Conservation (phyloP, 2,888 invertebrate genomes). For the Malachius bipustulatus region DNA sequence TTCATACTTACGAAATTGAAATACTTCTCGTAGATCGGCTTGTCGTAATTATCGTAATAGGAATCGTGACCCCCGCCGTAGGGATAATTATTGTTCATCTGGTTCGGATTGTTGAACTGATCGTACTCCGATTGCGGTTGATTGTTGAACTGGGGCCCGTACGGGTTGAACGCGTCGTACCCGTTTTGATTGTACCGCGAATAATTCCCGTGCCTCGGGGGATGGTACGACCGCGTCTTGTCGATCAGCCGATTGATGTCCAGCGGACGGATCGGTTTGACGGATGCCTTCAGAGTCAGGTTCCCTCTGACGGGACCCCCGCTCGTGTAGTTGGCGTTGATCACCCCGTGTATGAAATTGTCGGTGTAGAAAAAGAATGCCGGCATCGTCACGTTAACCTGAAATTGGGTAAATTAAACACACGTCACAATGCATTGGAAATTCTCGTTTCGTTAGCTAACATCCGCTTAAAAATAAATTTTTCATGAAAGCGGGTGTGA, state of each 20-base stretch:
- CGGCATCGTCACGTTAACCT: constrained; percentile 91
- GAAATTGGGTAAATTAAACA: constrained; percentile 17
- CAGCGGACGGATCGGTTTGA: constrained; percentile 51
- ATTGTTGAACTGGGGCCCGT: background rate
- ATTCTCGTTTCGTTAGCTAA: no score
- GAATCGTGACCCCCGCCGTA: constrained; percentile 9
- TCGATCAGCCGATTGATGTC: constrained; percentile 22
- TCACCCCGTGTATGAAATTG: constrained; percentile 66
- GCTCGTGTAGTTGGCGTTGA: constrained; percentile 92
- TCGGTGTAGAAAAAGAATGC: constrained; percentile 87
- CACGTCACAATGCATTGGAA: no score
- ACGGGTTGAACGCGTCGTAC: no score
- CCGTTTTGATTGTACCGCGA: no score
- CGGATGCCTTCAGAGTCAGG: constrained; percentile 69
- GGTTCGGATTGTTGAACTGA: constrained; percentile 6
- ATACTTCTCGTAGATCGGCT: constrained; percentile 46
- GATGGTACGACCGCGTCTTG: constrained; percentile 19
- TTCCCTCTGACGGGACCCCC: constrained; percentile 85
- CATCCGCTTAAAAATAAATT: no score
- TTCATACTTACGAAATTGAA: constrained; percentile 56
- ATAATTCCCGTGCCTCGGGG: no score
- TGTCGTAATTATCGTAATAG: constrained; percentile 15
- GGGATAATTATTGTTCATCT: constrained; percentile 7
- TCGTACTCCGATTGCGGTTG: constrained; percentile 1
- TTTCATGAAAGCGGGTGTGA: no score